phyloP scores from a whole-genome alignment of 2,888 invertebrate species.

The Peribatodes rhomboidaria region DNA sequence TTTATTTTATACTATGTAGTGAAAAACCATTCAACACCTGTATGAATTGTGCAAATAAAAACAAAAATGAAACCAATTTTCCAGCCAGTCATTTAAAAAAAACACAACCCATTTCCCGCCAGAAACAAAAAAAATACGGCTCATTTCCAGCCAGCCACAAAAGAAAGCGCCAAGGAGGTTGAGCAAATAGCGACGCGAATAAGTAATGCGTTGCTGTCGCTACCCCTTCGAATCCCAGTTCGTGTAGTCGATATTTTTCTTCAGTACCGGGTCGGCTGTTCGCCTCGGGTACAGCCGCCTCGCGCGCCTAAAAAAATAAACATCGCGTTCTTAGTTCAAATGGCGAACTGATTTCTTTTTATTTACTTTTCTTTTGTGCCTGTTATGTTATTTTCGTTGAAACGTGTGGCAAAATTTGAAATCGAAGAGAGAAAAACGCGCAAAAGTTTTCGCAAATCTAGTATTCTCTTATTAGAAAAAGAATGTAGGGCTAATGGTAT shows the following conservation, averaged over 20 bases:
- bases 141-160: slow-evolving; percentile 47
- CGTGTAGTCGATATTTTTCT: slow-evolving; percentile 49
- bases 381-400: neutral
- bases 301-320: slow-evolving; percentile 36
- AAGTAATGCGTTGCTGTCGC: slow-evolving; percentile 34
- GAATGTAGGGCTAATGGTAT: too few relatives aligned
- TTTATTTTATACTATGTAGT: too few relatives aligned
- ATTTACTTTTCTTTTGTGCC: neutral
- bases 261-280: slow-evolving; percentile 46
- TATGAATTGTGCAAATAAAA: neutral
- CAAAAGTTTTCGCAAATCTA: too few relatives aligned
- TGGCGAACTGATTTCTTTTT: slow-evolving; percentile 5
- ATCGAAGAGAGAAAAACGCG: too few relatives aligned
- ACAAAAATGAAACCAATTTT: too few relatives aligned
- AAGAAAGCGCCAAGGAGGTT: slow-evolving; percentile 81
- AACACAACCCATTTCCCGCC: neutral
- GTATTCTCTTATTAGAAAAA: neutral
- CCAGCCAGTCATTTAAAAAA: neutral
- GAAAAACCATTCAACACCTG: neutral
- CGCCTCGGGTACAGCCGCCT: slow-evolving; percentile 29
- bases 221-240: slow-evolving; percentile 40
- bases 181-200: slow-evolving; percentile 74
- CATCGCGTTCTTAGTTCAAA: slow-evolving; percentile 31
- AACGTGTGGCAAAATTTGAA: neutral
- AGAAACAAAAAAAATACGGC: slow-evolving; percentile 69